Evolutionary conservation across 2,888 invertebrate genomes (phyloP), one percentile per base, ranked within the genome.

Genomic region (Lucinisca nassula): DNA sequence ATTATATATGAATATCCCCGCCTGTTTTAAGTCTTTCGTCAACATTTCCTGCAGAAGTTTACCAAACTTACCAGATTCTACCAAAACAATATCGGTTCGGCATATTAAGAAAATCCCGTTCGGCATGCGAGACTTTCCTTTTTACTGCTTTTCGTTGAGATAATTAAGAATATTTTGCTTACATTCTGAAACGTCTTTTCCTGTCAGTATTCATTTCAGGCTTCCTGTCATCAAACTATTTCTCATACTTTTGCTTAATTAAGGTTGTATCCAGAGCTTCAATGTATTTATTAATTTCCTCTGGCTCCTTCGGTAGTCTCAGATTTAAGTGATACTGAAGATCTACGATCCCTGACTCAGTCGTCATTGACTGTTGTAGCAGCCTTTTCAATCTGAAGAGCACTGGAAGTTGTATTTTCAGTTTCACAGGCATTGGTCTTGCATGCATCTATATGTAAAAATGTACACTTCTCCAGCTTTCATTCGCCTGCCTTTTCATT

Each of bases 391-490:
- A 78, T 38, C 6, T 79, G 49, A 14, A 79, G 51, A 1, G 72
- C 27, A 24, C 8, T 51, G 17, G 40, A 10, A 21, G 72, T 37
- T 35, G 72, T 24, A n/a, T 79, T 79, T 32, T 79, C 72, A 0
- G 51, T 73, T 51, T 40, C 17, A 49, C 51, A 79, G 10, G 35
- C 21, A 17, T 70, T 30, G 2, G 79, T 79, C 32, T 49, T 40
- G 27, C 79, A 79, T 10, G 79, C 27, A 51, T 79, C 79, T 21
- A 79, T 79, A 72, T 70, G 72, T 32, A 45, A 35, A 24, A 49
- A 51, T 14, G 79, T 32, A n/a, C 27, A 72, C 21, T 70, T 72
- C 1, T 30, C 30, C 45, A 30, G 30, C 3, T 49, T 6, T 35
- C 72, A 49, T 51, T 79, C 72, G 12, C 35, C 30, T 32, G 72